Evolutionary conservation across 2,797 vertebrate genomes (phyloP), one percentile per base, ranked within the genome.

Genomic region (Limosa lapponica): DNA sequence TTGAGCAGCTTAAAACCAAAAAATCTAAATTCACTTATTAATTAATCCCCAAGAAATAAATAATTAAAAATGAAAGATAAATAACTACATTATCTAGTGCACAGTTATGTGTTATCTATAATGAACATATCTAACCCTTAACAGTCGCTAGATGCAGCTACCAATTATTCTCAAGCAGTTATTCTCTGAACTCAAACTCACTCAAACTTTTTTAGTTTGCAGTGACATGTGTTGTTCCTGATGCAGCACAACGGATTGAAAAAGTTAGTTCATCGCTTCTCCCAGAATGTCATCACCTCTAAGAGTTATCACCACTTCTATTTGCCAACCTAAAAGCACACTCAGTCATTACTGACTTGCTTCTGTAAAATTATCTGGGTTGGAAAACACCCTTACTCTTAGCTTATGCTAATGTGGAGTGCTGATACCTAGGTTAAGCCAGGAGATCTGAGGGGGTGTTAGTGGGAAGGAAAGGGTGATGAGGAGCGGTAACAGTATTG

Each of bases 401-500:
- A 24, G 0, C 0, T 55, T 73, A 22, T 37, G 41, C 18, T 69
- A 16, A 22, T 16, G 8, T 16, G 1, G 5, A 44, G 8, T 52
- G 13, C 27, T 64, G 59, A 69, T n/a, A 49, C 3, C n/a, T 44
- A 13, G 17, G 14, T 52, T 74, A 79, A 82, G 18, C 10, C 37
- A 37, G 7, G 4, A 65, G 23, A 51, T 39, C 43, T 70, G 18
- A 34, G 27, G 16, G 22, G 4, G 13, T 49, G 18, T 58, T n/a
- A 54, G 49, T 28, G 15, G 12, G 13, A 69, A 85, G 11, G 19
- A 72, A 67, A 59, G 19, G 13, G 25, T 32, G 39, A 34, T 2
- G 0, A 55, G 27, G 11, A 61, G 6, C 0, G 1, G 55, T 22
- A 73, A 49, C 20, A 66, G 7, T 7, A 22, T 10, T 36, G 28